A percentile compares a stretch with the other conserved stretches of the same genome.
These are phyloP conservation scores for Tubulanus polymorphus DNA, from an alignment of 2,888 invertebrate species.

Conservation along the genomic window DNA sequence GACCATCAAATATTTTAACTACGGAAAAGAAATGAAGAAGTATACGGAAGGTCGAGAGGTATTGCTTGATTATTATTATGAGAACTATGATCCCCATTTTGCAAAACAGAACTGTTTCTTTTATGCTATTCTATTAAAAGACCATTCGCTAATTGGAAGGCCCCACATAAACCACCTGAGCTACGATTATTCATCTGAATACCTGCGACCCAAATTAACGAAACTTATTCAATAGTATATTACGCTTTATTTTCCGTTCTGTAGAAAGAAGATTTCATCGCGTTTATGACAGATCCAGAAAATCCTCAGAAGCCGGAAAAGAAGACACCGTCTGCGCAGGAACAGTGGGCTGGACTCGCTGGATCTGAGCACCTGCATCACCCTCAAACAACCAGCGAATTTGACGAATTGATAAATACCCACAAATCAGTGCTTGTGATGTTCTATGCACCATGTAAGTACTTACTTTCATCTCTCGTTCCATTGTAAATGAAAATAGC, in stretches of 20 bases:
- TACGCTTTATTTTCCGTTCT: too few species aligned
- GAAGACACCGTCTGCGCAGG: neutral
- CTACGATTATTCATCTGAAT: too few species aligned
- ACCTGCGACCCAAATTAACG: too few species aligned
- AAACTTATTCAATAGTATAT: too few species aligned
- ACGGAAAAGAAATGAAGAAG: conserved; percentile 64
- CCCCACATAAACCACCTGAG: too few species aligned
- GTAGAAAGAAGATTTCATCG: conserved; percentile 66
- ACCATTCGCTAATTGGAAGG: too few species aligned
- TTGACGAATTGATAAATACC: conserved; percentile 56
- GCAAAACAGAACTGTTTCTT: too few species aligned
- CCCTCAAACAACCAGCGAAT: conserved; percentile 62
- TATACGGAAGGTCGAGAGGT: conserved; percentile 75
- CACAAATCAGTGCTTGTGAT: conserved; percentile 56
- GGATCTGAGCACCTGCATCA: conserved; percentile 67
- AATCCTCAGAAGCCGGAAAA: conserved; percentile 38
- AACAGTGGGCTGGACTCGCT: conserved; percentile 25
- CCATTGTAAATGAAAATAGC: too few species aligned
- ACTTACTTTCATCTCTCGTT: too few species aligned
- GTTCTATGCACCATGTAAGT: conserved; percentile 56
- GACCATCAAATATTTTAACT: conserved; percentile 80
- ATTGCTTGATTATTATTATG: conserved; percentile 15
- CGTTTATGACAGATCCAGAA: conserved; percentile 58
- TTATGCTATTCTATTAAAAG: too few species aligned
- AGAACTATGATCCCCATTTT: neutral